These are phyloP conservation scores for Chromoteleia sp. DNA, from an alignment of 2,888 invertebrate species.

Conservation along the genomic window DNA sequence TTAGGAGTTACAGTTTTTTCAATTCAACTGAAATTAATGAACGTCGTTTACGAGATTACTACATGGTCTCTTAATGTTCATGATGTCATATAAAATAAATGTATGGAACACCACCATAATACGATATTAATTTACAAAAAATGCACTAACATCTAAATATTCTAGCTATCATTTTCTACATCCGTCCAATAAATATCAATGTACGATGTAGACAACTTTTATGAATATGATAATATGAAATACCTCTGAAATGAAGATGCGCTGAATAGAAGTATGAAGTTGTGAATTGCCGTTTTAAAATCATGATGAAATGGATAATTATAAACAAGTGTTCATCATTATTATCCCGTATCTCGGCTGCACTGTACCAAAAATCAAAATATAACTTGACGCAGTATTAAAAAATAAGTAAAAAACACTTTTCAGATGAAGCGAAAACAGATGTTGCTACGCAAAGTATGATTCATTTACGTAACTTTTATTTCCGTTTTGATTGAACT, in stretches of 20 bases:
- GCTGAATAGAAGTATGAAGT: slow-evolving; percentile 8
- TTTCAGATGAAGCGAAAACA: background rate
- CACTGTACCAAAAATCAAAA: background rate
- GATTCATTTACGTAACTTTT: slow-evolving; percentile 20
- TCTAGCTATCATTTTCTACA: slow-evolving; percentile 26
- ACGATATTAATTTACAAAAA: background rate
- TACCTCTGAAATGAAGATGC: slow-evolving; percentile 23
- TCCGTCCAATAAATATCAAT: slow-evolving; percentile 52
- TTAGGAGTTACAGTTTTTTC: background rate
- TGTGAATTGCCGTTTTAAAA: slow-evolving; percentile 11
- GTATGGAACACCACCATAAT: background rate
- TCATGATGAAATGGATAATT: slow-evolving; percentile 9
- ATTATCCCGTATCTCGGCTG: background rate
- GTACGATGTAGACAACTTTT: slow-evolving; percentile 25
- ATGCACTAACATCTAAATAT: background rate
- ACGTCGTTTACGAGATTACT: background rate
- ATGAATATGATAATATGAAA: slow-evolving; percentile 24
- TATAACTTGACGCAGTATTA: background rate
- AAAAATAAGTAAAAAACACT: background rate
- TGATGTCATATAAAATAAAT: too few relatives aligned
- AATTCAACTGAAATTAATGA: background rate
- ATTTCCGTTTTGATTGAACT: slow-evolving; percentile 54
- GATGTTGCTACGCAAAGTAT: slow-evolving; percentile 5
- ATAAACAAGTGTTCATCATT: slow-evolving; percentile 5
- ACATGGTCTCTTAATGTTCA: background rate